Percentiles rank a stretch among this genome's conserved stretches.
Evolutionary conservation across 2,888 invertebrate species (phyloP).

Genomic region (Syritta pipiens): DNA sequence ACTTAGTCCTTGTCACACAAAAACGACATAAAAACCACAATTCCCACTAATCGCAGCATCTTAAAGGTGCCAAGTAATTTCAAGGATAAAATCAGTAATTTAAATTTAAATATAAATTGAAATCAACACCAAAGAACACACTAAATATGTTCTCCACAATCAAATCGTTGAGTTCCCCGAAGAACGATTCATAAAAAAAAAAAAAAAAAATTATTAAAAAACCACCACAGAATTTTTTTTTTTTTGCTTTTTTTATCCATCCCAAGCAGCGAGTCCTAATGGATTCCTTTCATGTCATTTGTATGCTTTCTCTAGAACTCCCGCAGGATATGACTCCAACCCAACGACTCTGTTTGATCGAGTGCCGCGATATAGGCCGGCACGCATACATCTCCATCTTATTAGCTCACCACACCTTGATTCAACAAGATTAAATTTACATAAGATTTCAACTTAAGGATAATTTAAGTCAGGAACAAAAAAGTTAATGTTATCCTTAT

Average conservation of each 20-base stretch:
- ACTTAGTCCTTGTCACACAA: too few relatives aligned
- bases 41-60: constrained; percentile 11
- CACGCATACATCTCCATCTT: constrained; percentile 6
- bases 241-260: neutral
- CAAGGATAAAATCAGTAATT: constrained; percentile 39
- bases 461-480: constrained; percentile 1
- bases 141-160: constrained; percentile 18
- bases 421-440: constrained; percentile 16
- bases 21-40: too few relatives aligned
- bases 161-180: neutral
- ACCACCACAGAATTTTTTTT: neutral
- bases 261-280: constrained; percentile 25
- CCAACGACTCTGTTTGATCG: neutral
- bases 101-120: constrained; percentile 54
- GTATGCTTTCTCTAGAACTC: neutral
- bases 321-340: neutral
- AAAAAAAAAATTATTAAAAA: neutral
- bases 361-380: neutral
- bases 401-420: constrained; percentile 7
- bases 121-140: constrained; percentile 24
- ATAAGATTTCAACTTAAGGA: constrained; percentile 10
- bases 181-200: neutral
- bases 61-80: constrained; percentile 45
- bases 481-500: constrained; percentile 14
- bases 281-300: constrained; percentile 36